A percentile compares a stretch with the other conserved stretches of the same genome.
These are phyloP conservation scores for Papilio glaucus DNA, from an alignment of 1,140 invertebrate species.

Conservation along the genomic window DNA sequence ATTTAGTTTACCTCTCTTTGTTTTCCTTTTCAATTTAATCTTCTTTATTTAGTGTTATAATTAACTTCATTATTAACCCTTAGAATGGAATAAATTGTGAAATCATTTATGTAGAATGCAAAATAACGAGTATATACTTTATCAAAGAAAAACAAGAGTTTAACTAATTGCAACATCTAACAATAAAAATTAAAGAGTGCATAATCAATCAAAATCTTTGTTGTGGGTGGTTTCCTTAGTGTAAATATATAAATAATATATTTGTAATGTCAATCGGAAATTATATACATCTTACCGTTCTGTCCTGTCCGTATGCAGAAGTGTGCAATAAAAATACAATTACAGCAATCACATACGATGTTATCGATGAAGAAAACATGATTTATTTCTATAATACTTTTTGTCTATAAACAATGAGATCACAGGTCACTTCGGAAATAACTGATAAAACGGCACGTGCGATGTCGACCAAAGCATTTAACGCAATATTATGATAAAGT, in stretches of 20 bases:
- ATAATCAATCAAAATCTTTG: background rate
- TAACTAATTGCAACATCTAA: background rate
- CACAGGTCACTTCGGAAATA: conserved; percentile 47
- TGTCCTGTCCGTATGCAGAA: conserved; percentile 57
- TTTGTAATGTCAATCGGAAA: background rate
- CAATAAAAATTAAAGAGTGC: background rate
- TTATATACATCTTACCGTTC: conserved; percentile 56
- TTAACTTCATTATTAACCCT: too few relatives aligned
- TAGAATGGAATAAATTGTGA: too few relatives aligned
- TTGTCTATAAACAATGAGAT: conserved; percentile 41
- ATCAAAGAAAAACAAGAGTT: background rate
- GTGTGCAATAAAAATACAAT: conserved; percentile 54
- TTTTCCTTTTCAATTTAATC: too few relatives aligned
- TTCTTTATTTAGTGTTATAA: too few relatives aligned
- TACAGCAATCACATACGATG: conserved; percentile 50
- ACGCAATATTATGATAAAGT: conserved; percentile 3
- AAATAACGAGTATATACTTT: too few relatives aligned
- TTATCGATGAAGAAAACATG: conserved; percentile 59
- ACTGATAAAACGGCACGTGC: conserved; percentile 59
- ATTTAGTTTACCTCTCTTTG: too few relatives aligned
- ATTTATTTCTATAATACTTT: conserved; percentile 51
- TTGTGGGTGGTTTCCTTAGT: conserved; percentile 15
- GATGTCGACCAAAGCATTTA: conserved; percentile 5
- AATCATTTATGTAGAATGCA: too few relatives aligned
- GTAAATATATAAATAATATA: too few relatives aligned